Evolutionary conservation across 2,888 invertebrate genomes (phyloP).

Genomic region (Biston stratarius): DNA sequence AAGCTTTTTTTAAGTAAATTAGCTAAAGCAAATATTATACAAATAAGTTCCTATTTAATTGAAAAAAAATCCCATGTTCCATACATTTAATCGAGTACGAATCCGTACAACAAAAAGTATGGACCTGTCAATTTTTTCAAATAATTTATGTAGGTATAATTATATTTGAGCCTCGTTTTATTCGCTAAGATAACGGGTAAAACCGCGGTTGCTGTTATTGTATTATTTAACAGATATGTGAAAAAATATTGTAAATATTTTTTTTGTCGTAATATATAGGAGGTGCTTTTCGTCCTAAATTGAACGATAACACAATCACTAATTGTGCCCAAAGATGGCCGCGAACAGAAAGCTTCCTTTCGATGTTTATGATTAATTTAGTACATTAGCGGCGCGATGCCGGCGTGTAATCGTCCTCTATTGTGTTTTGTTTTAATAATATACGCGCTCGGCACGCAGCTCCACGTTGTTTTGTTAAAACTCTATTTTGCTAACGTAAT

Average conservation of each 20-base stretch:
- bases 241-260: background rate
- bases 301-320: conserved; percentile 60
- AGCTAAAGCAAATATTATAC: too few relatives aligned
- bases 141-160: too few relatives aligned
- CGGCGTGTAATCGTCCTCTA: conserved; percentile 47
- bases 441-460: conserved; percentile 26
- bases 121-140: too few relatives aligned
- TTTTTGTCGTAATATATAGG: background rate
- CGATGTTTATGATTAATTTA: conserved; percentile 60
- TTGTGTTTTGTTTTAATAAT: conserved; percentile 62
- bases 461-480: conserved; percentile 36
- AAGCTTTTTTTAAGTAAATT: too few relatives aligned
- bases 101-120: too few relatives aligned
- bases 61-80: too few relatives aligned
- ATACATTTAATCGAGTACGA: too few relatives aligned
- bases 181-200: too few relatives aligned
- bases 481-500: conserved; percentile 38
- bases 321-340: conserved; percentile 53
- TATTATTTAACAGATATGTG: too few relatives aligned
- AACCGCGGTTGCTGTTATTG: too few relatives aligned
- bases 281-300: conserved; percentile 46
- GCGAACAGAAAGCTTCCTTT: conserved; percentile 43
- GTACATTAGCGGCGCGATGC: conserved; percentile 47
- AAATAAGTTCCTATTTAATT: too few relatives aligned
- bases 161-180: too few relatives aligned